Conservation (phyloP, 2,797 vertebrate species). For the Myotis findleyi region DNA sequence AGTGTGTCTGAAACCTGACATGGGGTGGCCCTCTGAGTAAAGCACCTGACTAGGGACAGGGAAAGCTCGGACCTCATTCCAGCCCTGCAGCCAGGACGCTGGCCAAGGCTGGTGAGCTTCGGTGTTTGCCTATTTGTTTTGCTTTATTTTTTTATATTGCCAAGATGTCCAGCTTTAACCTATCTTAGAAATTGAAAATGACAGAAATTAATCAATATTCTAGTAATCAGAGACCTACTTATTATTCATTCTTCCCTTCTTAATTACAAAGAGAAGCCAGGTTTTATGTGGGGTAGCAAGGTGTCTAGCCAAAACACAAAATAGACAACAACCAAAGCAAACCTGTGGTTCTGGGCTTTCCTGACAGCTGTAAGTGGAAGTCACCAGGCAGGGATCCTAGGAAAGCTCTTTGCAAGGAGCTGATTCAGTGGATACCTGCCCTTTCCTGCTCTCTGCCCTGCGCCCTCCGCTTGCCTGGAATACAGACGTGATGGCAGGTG, state of each 20-base stretch:
- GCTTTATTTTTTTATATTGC: neutral
- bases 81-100: neutral
- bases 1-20: neutral
- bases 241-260: neutral
- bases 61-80: neutral
- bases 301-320: neutral
- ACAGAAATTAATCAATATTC: neutral
- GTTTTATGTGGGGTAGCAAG: slow-evolving; percentile 8
- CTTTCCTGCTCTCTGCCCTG: neutral
- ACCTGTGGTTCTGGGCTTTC: neutral
- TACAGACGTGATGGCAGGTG: neutral
- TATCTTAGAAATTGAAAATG: slow-evolving; percentile 7
- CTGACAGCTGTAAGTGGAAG: neutral
- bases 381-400: neutral
- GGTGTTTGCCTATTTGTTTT: neutral
- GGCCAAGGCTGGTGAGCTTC: neutral
- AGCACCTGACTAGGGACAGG: neutral
- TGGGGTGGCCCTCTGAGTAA: neutral
- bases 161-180: neutral
- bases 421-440: neutral
- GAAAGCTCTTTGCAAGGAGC: neutral
- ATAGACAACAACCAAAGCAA: neutral
- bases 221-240: neutral
- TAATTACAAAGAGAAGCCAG: neutral
- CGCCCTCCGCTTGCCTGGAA: neutral